Evolutionary conservation across 1,140 invertebrate species (phyloP).

Genomic region (Pantala flavescens): DNA sequence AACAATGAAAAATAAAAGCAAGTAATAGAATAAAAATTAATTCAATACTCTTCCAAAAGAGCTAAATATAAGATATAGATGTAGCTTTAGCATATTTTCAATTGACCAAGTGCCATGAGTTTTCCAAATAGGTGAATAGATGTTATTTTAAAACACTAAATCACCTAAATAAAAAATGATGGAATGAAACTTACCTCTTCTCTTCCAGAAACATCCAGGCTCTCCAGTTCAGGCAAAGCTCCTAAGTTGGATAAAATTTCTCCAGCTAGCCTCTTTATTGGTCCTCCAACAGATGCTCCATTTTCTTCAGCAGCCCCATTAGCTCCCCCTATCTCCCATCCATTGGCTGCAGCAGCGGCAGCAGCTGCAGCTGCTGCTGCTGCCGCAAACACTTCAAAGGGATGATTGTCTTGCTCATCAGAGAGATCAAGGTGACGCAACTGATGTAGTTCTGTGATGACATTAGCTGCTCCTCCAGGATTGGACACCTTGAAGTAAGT

Average conservation of each 20-base stretch:
- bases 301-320: background rate
- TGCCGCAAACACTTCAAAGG: slow-evolving; percentile 35
- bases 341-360: background rate
- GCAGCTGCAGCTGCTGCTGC: background rate
- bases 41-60: no score
- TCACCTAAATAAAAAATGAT: no score
- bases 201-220: background rate
- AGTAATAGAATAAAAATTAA: no score
- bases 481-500: slow-evolving; percentile 26
- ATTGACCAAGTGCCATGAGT: no score
- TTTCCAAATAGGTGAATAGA: no score
- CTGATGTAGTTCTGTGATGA: slow-evolving; percentile 39
- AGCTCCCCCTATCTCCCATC: background rate
- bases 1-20: no score
- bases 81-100: no score
- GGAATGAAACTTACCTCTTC: background rate
- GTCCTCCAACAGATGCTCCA: background rate
- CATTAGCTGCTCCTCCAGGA: background rate
- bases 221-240: background rate
- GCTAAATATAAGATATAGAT: no score
- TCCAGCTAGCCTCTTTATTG: background rate
- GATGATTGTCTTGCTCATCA: slow-evolving; percentile 42
- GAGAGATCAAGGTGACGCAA: slow-evolving; percentile 56
- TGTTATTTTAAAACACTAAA: no score
- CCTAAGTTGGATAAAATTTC: background rate